These are phyloP conservation scores for Calephelis perditalis DNA, from an alignment of 2,888 invertebrate species.

Conservation along the genomic window DNA sequence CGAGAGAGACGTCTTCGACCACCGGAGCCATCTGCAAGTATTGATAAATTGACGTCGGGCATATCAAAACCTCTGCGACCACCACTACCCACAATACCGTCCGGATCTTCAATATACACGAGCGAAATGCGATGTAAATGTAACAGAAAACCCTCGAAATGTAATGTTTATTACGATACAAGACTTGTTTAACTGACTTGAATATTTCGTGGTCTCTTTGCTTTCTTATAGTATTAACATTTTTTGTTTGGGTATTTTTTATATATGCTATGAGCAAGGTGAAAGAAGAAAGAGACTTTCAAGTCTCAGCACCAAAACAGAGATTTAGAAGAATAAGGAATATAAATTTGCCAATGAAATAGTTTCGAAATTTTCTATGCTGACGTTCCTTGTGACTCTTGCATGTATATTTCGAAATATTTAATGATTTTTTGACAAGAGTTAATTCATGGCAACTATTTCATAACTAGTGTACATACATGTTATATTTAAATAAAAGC, in stretches of 20 bases:
- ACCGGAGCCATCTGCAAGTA: conserved; percentile 39
- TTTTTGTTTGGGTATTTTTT: not conserved
- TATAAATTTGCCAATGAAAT: no score
- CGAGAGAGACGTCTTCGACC: conserved; percentile 46
- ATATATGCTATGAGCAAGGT: no score
- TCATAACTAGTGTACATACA: no score
- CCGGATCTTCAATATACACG: conserved; percentile 21
- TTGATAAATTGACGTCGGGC: conserved; percentile 44
- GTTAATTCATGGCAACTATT: no score
- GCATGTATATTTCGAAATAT: no score
- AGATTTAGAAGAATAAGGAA: no score
- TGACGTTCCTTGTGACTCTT: no score
- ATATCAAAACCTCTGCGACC: conserved; percentile 42
- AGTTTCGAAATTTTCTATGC: no score
- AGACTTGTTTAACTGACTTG: conserved; percentile 40
- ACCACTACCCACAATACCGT: conserved; percentile 37
- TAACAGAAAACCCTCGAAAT: conserved; percentile 39
- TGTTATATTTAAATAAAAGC: not conserved
- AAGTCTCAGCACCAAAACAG: no score
- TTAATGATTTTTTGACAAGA: no score
- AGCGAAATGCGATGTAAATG: conserved; percentile 35
- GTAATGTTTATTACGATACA: conserved; percentile 49
- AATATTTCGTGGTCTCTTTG: conserved; percentile 18
- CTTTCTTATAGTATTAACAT: not conserved
- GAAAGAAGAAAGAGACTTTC: no score